phyloP scores from a whole-genome alignment of 2,888 invertebrate genomes.

The Lysandra bellargus region DNA sequence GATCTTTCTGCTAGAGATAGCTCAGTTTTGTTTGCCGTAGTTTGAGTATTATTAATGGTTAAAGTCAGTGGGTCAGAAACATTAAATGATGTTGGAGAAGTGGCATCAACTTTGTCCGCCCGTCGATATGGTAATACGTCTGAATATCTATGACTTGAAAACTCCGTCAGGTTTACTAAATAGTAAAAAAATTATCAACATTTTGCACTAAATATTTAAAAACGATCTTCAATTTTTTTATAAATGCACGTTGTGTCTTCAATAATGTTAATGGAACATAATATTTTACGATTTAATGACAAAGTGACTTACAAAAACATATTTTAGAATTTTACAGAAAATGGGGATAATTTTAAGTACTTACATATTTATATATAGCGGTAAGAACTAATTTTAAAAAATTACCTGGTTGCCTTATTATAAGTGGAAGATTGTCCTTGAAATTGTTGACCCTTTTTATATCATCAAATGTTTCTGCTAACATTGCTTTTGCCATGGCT shows the following conservation, averaged over 20 bases:
- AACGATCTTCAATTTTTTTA: not conserved
- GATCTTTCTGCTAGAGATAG: slow-evolving; percentile 65
- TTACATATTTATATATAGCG: too few species aligned
- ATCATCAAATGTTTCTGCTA: slow-evolving; percentile 62
- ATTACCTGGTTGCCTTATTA: slow-evolving; percentile 45
- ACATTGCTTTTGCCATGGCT: slow-evolving; percentile 37
- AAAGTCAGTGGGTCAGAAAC: slow-evolving; percentile 30
- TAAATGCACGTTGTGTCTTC: too few species aligned
- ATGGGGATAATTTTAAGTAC: not conserved
- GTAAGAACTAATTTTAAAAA: not conserved
- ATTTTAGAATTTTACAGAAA: not conserved
- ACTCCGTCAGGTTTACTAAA: slow-evolving; percentile 52
- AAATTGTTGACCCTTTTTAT: slow-evolving; percentile 59
- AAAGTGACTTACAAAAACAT: not conserved
- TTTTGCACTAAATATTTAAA: not conserved
- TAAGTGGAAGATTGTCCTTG: slow-evolving; percentile 55
- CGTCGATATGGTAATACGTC: slow-evolving; percentile 39
- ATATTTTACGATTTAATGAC: not conserved
- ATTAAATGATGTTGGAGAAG: slow-evolving; percentile 27
- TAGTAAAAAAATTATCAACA: slow-evolving; percentile 55
- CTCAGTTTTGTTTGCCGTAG: slow-evolving; percentile 39
- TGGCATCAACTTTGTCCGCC: slow-evolving; percentile 41
- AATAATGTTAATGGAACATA: not conserved
- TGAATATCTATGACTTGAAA: slow-evolving; percentile 36
- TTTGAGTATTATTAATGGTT: slow-evolving; percentile 23